A percentile compares a stretch with the other conserved stretches of the same genome.
Evolutionary conservation across 2,113 vertebrate species (phyloP).

Genomic region (Lynx canadensis): DNA sequence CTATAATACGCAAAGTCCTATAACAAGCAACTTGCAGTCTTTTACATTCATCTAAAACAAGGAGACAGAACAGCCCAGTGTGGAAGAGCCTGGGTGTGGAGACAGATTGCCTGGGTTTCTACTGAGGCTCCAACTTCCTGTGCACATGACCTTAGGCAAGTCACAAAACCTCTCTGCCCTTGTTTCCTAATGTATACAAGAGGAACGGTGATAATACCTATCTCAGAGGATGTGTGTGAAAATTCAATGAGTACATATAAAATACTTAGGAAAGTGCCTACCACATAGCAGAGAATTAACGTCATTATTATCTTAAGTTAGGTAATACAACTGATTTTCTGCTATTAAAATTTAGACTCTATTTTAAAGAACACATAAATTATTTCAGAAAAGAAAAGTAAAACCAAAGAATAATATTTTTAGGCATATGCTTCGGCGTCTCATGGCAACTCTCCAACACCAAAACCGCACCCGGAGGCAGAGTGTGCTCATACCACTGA

Average conservation of each 20-base stretch:
- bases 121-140: neutral
- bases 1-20: constrained; percentile 14
- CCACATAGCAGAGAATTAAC: neutral
- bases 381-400: constrained; percentile 9
- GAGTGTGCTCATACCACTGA: neutral
- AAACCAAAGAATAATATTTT: neutral
- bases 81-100: neutral
- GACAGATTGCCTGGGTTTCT: neutral
- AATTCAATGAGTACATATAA: neutral
- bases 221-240: neutral
- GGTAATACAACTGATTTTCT: constrained; percentile 21
- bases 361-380: constrained; percentile 36
- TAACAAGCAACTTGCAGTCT: constrained; percentile 20
- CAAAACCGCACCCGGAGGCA: neutral
- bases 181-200: neutral
- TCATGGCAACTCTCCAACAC: neutral
- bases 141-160: neutral
- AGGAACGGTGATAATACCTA: neutral
- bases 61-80: neutral
- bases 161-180: neutral
- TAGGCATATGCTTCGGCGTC: neutral
- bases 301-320: neutral
- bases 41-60: constrained; percentile 12
- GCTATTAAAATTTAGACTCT: neutral
- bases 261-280: neutral